A percentile compares a stretch with the other conserved stretches of the same genome.
These are phyloP conservation scores for roundworm (Caenorhabditis elegans) DNA, from an alignment of 1,140 invertebrate genomes.

Conservation along the genomic window WBcel235 BX284605.5:8985501-8986000, in stretches of 20 bases:
- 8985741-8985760: background rate
- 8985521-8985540: background rate
- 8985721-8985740: background rate
- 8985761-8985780: background rate
- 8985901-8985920: no score
- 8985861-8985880: background rate
- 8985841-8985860: background rate
- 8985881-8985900: no score
- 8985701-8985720: background rate
- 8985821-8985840: background rate
- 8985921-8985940: background rate
- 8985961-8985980: background rate
- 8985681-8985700: background rate
- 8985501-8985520: background rate
- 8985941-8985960: background rate
- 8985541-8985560: no score
- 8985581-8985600: background rate
- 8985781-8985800: background rate
- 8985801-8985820: background rate
- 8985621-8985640: background rate
- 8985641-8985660: background rate
- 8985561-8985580: background rate
- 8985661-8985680: background rate
- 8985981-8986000: background rate
- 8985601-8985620: background rate